Evolutionary conservation across 1,140 invertebrate genomes (phyloP), one percentile per base, ranked within the genome.

Genomic region (Lucilia sericata): DNA sequence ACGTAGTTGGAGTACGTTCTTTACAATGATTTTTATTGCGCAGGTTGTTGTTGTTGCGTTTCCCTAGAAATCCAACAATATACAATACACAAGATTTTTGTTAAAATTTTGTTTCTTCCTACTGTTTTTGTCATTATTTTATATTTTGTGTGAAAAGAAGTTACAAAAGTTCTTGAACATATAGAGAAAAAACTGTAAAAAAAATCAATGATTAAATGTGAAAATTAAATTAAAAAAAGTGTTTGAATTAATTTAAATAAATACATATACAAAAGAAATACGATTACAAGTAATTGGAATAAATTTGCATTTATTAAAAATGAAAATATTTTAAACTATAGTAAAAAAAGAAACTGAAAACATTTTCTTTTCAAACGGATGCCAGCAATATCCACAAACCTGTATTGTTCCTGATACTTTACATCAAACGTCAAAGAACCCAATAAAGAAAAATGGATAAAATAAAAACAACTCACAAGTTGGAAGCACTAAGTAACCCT

Each of bases 1-100:
- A 70, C 65, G 65, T 70, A 70, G 65, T 70, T 49, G 21, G 42
- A 80, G 42, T 80, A 5, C 13, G 25, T 49, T 25, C 19, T 47
- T 80, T 49, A 80, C 76, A 80, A 80, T 51, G 76, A 49, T 25
- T 80, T 42, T 78, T 78, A 80, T 80, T 80, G 76, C 76, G 76
- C 76, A 80, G 76, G 76, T 80, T 80, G 76, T 80, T 80, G 76
- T 80, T 49, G 42, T 42, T n/a, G n/a, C n/a, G 5, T 80, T 51
- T 47, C 76, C n/a, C 17, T 80, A 80, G 76, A 80, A n/a, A 42
- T 70, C n/a, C 76, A 42, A 47, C 34, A 42, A 12, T 2, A 78
- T 21, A 80, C 42, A 80, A 80, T 80, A 80, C 76, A 80, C 10
- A 80, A 42, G 17, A 78, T 47, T 78, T 70, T 60, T 60, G 13